Conservation (phyloP, 2,113 vertebrate genomes). For the Eulacestoma nigropectus region DNA sequence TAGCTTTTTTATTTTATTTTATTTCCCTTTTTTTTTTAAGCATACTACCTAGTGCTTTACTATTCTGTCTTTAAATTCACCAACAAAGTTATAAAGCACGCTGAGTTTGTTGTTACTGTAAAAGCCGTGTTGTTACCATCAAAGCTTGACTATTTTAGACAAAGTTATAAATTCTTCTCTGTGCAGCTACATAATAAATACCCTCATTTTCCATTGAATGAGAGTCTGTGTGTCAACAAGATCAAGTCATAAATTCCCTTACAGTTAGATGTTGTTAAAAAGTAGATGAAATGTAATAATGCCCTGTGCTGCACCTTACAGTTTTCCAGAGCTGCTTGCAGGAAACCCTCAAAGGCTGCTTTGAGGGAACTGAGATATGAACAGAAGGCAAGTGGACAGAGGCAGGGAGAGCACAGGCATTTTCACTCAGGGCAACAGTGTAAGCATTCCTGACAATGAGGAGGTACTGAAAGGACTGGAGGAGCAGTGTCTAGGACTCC, state of each 20-base stretch:
- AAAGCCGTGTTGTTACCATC: not conserved
- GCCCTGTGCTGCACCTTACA: not conserved
- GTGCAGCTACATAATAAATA: not conserved
- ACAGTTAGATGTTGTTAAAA: not conserved
- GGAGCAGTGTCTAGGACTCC: not conserved
- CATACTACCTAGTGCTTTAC: not conserved
- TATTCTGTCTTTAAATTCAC: not conserved
- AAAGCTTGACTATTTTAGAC: not conserved
- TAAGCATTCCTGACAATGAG: not conserved
- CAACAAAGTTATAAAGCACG: not conserved
- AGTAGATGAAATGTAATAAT: not conserved
- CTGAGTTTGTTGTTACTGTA: not conserved
- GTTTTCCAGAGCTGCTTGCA: not conserved
- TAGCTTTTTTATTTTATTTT: not conserved
- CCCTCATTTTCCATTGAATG: not conserved
- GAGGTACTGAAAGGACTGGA: not conserved
- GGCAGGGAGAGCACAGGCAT: not conserved
- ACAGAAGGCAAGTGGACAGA: not conserved
- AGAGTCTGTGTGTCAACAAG: not conserved
- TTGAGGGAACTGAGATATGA: not conserved
- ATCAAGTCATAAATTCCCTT: not conserved
- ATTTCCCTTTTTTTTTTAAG: not conserved
- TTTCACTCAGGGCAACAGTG: not conserved
- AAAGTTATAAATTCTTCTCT: not conserved
- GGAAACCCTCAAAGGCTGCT: not conserved